Base-by-base conservation (phyloP, 2,888 invertebrate species). In the Bugula neritina region DNA sequence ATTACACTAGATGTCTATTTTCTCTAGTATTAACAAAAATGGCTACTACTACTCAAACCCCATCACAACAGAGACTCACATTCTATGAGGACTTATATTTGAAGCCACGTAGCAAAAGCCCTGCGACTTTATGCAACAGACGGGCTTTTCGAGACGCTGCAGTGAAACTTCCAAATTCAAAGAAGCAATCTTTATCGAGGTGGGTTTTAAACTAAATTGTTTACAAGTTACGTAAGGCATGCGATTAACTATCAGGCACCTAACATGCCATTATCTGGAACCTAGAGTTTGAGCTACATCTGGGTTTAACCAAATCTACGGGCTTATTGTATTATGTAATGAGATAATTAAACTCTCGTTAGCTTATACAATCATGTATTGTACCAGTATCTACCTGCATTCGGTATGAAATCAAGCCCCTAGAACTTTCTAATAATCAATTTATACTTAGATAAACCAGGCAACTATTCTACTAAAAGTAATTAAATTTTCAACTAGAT, bases 51-150 rank as follows among this genome's bases (percentile, higher is more conserved):
- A 27, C 63, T 29, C 25, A 34, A 5, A 63, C 13, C 34, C 31
- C 31, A 2, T 2, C 31, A 31, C 63, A 63, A 63, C 21, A 31
- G 63, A 5, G 17, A 43, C 31, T 63, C 10, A 63, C 63, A 31
- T 63, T 63, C 31, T 63, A 63, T 63, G 63, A 63, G 31, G 63
- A 63, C n/a, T 34, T 27, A n/a, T 63, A 63, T 31, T 31, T 63
- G 10, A 63, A 63, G 31, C 63, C 63, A 10, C n/a, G 31, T 27
- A 31, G 27, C 13, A 63, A 63, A n/a, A n/a, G n/a, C 5, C 31
- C 29, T 10, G 31, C 63, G 10, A 31, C 63, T 13, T 25, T 63
- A n/a, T 17, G 10, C 17, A 43, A 43, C 31, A 63, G 25, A 29
- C 63, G 25, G 5, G 5, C 27, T 2, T 31, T 29, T 13, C 2